These are phyloP conservation scores for Euura lappo DNA, from an alignment of 1,140 invertebrate genomes.

Conservation along the genomic window DNA sequence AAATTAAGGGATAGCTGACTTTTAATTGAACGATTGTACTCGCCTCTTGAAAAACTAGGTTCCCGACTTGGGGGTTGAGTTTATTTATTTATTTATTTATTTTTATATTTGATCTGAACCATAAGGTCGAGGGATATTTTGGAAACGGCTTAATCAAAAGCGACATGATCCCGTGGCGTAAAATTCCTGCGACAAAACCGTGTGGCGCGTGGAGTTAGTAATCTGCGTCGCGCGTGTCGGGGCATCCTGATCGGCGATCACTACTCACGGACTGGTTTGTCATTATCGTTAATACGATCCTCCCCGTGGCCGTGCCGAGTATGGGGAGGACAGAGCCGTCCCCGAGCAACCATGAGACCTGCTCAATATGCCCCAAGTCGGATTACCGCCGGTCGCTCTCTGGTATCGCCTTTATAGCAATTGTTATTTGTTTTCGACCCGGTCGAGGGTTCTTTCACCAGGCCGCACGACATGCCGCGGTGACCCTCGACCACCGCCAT, in stretches of 20 bases:
- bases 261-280: conserved; percentile 27
- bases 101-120: too few species aligned
- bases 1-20: too few species aligned
- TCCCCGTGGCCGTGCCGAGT: background rate
- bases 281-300: conserved; percentile 29
- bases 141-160: too few species aligned
- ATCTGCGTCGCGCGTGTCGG: conserved; percentile 25
- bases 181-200: background rate
- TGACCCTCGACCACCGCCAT: background rate
- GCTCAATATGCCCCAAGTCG: conserved; percentile 17
- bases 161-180: background rate
- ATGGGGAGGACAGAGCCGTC: background rate
- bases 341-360: conserved; percentile 6
- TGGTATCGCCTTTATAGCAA: conserved; percentile 24
- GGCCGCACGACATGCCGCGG: background rate
- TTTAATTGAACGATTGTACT: too few species aligned
- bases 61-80: too few species aligned
- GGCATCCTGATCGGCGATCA: conserved; percentile 28
- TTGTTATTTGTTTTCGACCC: conserved; percentile 7
- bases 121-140: too few species aligned
- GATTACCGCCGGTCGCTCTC: conserved; percentile 13
- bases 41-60: too few species aligned
- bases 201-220: background rate
- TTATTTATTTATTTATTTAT: too few species aligned
- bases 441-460: background rate